These are phyloP conservation scores for Resseliella maxima DNA, from an alignment of 2,888 invertebrate genomes.

Conservation along the genomic window DNA sequence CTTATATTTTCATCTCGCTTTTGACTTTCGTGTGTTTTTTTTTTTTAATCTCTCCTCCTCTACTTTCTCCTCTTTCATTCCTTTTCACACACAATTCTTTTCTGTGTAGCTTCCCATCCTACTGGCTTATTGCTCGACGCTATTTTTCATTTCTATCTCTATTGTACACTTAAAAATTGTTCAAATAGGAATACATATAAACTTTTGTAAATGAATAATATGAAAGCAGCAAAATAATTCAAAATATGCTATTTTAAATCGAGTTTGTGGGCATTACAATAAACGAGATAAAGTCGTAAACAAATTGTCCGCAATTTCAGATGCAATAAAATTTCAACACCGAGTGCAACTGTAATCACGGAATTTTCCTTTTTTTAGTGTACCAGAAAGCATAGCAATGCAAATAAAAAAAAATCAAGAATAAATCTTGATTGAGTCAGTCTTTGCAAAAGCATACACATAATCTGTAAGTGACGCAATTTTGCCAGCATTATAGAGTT, in stretches of 20 bases:
- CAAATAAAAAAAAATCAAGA: background rate
- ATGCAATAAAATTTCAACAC: slow-evolving; percentile 19
- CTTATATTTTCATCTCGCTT: no score
- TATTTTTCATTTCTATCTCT: background rate
- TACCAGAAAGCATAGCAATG: no score
- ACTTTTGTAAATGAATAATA: slow-evolving; percentile 4
- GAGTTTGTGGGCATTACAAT: background rate
- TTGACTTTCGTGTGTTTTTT: no score
- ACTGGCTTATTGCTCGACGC: background rate
- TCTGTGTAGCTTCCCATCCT: no score
- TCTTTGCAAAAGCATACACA: background rate
- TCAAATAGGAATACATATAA: background rate
- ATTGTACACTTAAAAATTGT: background rate
- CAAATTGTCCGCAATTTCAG: slow-evolving; percentile 44
- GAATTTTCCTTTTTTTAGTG: background rate
- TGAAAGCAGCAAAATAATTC: slow-evolving; percentile 25
- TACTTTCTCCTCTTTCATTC: no score
- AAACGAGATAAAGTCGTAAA: slow-evolving; percentile 35
- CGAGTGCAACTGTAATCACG: background rate
- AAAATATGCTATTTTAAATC: slow-evolving; percentile 31
- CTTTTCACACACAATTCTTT: no score
- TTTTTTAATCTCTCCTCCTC: no score
- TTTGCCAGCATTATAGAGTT: no score
- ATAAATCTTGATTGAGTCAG: background rate
- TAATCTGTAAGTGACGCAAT: no score